Conservation (phyloP, 1,140 invertebrate genomes). For the Globodera rostochiensis region DNA sequence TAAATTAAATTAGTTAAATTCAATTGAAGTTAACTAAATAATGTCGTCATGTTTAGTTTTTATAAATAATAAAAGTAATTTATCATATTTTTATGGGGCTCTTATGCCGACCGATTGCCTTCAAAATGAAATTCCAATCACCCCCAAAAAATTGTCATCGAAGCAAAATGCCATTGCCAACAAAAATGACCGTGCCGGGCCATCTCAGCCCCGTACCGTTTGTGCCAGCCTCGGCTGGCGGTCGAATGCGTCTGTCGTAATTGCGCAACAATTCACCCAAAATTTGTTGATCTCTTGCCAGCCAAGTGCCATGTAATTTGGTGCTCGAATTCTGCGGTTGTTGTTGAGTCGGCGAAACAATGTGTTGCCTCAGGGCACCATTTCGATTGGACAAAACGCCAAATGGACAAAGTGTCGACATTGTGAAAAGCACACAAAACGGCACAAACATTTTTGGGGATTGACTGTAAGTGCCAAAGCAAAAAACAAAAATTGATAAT, state of each 20-base stretch:
- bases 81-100: too few relatives aligned
- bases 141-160: neutral
- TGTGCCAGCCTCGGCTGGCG: neutral
- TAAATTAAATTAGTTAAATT: neutral
- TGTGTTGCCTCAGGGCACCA: neutral
- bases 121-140: constrained; percentile 14
- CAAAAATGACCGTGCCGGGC: too few relatives aligned
- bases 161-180: too few relatives aligned
- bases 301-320: neutral
- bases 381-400: neutral
- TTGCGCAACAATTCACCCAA: constrained; percentile 14
- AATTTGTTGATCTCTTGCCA: constrained; percentile 19
- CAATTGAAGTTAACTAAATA: too few relatives aligned
- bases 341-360: neutral
- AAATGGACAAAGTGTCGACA: neutral
- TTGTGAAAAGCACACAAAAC: neutral
- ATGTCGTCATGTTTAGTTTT: too few relatives aligned
- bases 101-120: neutral
- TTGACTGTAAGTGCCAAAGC: neutral
- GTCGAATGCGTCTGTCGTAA: constrained; percentile 16
- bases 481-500: neutral
- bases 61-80: too few relatives aligned
- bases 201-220: constrained; percentile 9
- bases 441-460: constrained; percentile 5
- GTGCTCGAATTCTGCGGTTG: neutral